phyloP scores from a whole-genome alignment of 1,140 invertebrate genomes.

The Ditylenchus dipsaci region DNA sequence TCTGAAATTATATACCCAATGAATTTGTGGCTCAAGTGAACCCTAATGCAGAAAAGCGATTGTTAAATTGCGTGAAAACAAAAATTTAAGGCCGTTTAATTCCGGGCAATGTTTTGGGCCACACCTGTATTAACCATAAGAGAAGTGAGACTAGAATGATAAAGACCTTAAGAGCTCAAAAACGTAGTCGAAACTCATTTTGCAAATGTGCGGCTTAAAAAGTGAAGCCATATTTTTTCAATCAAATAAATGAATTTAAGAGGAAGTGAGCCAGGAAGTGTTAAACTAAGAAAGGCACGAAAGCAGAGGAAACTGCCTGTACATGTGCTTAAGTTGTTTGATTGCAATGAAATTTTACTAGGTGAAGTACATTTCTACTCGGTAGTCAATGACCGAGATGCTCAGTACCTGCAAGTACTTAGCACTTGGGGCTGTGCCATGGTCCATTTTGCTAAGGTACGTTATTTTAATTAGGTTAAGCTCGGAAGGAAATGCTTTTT shows the following conservation, averaged over 20 bases:
- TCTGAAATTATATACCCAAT: too few relatives aligned
- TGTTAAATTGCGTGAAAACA: too few relatives aligned
- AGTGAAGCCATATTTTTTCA: too few relatives aligned
- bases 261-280: conserved; percentile 23
- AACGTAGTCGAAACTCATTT: too few relatives aligned
- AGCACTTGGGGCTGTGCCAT: conserved; percentile 39
- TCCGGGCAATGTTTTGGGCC: too few relatives aligned
- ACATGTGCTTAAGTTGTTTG: conserved; percentile 39
- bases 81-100: too few relatives aligned
- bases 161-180: too few relatives aligned
- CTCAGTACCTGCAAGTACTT: conserved; percentile 46
- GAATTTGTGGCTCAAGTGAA: too few relatives aligned
- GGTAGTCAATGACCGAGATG: conserved; percentile 39
- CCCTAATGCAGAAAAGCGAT: too few relatives aligned
- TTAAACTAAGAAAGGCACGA: conserved; percentile 24
- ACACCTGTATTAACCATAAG: too few relatives aligned
- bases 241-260: background rate
- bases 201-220: too few relatives aligned
- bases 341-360: conserved; percentile 34
- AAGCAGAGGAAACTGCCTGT: conserved; percentile 8
- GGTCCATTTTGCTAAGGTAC: conserved; percentile 46
- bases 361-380: conserved; percentile 40
- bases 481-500: background rate
- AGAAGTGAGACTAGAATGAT: too few relatives aligned
- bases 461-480: background rate